A percentile compares a stretch with the other conserved stretches of the same genome.
Evolutionary conservation across 2,797 vertebrate genomes (phyloP).

Genomic region (Buphagus erythrorhynchus): DNA sequence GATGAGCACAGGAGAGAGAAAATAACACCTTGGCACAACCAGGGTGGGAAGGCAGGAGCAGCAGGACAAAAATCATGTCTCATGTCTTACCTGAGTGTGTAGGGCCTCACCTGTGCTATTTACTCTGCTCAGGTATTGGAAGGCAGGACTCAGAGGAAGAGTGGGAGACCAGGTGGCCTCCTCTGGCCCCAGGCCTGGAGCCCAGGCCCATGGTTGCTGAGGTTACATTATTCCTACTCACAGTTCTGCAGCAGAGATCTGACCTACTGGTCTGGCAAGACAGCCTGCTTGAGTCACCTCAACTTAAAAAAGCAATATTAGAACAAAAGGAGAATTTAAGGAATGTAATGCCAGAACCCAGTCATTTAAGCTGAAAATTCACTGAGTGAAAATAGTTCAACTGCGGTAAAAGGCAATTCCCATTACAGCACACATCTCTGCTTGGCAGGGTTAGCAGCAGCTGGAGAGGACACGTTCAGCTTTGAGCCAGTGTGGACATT

Average conservation of each 20-base stretch:
- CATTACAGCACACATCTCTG: neutral
- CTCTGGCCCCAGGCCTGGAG: neutral
- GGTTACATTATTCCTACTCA: neutral
- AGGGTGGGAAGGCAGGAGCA: neutral
- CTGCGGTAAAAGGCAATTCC: neutral
- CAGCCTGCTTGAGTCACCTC: neutral
- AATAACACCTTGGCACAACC: neutral
- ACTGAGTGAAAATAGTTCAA: neutral
- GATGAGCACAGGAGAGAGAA: neutral
- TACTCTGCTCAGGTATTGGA: neutral
- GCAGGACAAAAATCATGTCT: neutral
- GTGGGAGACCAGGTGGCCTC: neutral
- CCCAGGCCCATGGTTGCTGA: neutral
- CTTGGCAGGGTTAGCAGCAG: neutral
- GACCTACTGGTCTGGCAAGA: neutral
- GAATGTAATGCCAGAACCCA: neutral
- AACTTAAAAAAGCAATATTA: neutral
- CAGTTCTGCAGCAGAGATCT: neutral
- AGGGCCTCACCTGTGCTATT: neutral
- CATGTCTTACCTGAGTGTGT: accelerated
- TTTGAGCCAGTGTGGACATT: slow-evolving; percentile 36
- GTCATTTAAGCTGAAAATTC: neutral
- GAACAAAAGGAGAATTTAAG: neutral
- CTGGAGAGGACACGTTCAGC: neutral
- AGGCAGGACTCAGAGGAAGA: neutral